Base-by-base conservation (phyloP, 2,888 invertebrate genomes). In the Frankliniella fusca region DNA sequence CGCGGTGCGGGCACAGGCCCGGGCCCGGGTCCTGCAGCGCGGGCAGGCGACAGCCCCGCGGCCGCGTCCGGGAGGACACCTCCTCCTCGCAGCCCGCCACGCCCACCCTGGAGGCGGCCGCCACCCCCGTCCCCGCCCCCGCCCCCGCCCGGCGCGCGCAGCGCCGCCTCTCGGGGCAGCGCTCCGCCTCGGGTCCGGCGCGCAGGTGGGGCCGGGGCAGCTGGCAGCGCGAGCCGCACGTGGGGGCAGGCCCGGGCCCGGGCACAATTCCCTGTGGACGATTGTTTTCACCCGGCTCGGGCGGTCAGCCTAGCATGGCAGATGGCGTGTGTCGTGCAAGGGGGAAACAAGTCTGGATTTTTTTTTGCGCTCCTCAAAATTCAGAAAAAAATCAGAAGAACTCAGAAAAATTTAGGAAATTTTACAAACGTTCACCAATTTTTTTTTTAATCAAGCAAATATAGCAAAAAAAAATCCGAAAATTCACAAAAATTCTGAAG, bases 31-130 rank as follows among this genome's bases (percentile, higher is more conserved):
- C 27, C 70, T 27, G 27, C 70, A 76, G 70, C 23, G 70, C 23
- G 70, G 70, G 70, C 70, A 76, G 23, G 9, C 70, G 70, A 10
- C 70, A 76, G 70, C 70, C 70, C 10, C 70, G 70, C 23, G 70
- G 70, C 70, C 70, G 70, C 70, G 27, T 12, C 23, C 70, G 23
- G 23, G 27, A 76, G 23, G 23, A 23, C 70, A 3, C 70, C 70
- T 76, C 70, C 70, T 76, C 70, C 27, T 23, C 70, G 70, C 20
- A 7, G n/a, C 70, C 70, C n/a, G 9, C 65, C 70, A 27, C 5
- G 61, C 61, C 15, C 61, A 61, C 18, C 61, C 61, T 61, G 61
- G 61, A 61, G 61, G 61, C 61, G 61, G 61, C 18, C 61, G 61
- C n/a, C 0, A 5, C 54, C 54, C 1, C 70, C 23, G 70, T 7